phyloP scores from a whole-genome alignment of 2,797 vertebrate genomes.

The Sparus aurata region DNA sequence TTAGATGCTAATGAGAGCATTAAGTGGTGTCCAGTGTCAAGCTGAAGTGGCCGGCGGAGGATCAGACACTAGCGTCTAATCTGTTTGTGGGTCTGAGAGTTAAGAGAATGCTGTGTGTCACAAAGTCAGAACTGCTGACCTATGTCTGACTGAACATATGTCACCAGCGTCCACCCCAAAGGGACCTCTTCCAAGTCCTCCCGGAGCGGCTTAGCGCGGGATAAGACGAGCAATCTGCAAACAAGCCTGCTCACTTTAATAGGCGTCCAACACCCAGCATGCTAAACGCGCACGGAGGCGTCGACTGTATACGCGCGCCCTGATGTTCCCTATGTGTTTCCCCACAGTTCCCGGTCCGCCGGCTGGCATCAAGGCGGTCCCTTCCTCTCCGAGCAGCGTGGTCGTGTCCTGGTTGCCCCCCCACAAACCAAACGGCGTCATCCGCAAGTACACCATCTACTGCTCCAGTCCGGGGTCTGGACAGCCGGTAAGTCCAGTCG shows the following conservation, averaged over 20 bases:
- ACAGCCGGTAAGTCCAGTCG: conserved; percentile 90
- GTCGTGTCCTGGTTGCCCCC: conserved; percentile 98
- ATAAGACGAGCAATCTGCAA: conserved; percentile 80
- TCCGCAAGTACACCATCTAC: conserved; percentile 99
- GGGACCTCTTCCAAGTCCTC: conserved; percentile 74
- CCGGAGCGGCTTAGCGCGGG: conserved; percentile 78
- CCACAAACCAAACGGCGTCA: conserved; percentile 96
- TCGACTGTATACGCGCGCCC: conserved; percentile 3
- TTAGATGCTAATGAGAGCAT: conserved; percentile 66
- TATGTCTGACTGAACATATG: conserved; percentile 83
- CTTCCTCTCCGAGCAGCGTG: conserved; percentile 94
- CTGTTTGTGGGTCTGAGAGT: conserved; percentile 76
- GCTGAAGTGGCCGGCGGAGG: conserved; percentile 76
- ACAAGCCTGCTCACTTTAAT: conserved; percentile 79
- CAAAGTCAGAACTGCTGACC: conserved; percentile 80
- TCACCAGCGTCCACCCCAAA: conserved; percentile 64
- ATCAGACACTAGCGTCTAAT: conserved; percentile 79
- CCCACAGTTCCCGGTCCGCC: conserved; percentile 94
- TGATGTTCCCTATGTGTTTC: conserved; percentile 56
- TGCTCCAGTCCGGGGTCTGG: conserved; percentile 97
- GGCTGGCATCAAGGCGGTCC: conserved; percentile 97
- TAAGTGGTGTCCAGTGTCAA: conserved; percentile 64
- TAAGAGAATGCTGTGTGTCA: conserved; percentile 68
- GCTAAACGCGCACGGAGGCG: conserved; percentile 29
- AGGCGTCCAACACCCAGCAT: conserved; percentile 59